These are phyloP conservation scores for Apostichopus californicus DNA, from an alignment of 35 echinoderm and acorn worm genomes.

Conservation along the genomic window DNA sequence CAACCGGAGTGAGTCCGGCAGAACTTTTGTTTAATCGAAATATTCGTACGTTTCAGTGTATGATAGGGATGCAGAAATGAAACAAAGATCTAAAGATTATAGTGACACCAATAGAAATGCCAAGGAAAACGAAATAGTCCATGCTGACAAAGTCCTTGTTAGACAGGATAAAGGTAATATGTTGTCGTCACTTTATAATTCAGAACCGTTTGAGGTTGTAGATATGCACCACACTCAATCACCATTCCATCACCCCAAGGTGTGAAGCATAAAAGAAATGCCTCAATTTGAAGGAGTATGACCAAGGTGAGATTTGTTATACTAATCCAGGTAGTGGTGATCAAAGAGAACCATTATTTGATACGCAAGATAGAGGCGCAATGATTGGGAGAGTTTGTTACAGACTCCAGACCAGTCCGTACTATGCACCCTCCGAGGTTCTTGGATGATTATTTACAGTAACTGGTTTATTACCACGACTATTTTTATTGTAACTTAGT, in stretches of 20 bases:
- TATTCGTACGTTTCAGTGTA: neutral
- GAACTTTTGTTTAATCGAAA: constrained; percentile 60
- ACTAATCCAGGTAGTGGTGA: neutral
- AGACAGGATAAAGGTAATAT: neutral
- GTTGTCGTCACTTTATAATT: constrained; percentile 11
- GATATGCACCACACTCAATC: constrained; percentile 38
- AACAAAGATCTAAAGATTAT: constrained; percentile 42
- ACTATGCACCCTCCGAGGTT: neutral
- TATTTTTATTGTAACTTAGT: neutral
- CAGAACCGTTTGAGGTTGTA: constrained; percentile 54
- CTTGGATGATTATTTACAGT: neutral
- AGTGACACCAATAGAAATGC: constrained; percentile 47
- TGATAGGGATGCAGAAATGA: constrained; percentile 41
- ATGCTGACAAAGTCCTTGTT: too few species aligned
- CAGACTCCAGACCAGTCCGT: neutral
- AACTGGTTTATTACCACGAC: neutral
- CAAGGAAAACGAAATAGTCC: constrained; percentile 14
- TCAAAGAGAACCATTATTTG: neutral
- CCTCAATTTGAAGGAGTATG: constrained; percentile 47
- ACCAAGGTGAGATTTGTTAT: neutral
- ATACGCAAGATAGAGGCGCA: neutral
- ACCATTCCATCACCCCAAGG: constrained; percentile 56
- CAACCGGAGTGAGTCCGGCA: constrained; percentile 54
- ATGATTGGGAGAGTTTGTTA: neutral
- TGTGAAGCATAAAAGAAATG: constrained; percentile 64